Base-by-base conservation (phyloP, 2,797 vertebrate genomes). In the Sebastes taczanowskii region DNA sequence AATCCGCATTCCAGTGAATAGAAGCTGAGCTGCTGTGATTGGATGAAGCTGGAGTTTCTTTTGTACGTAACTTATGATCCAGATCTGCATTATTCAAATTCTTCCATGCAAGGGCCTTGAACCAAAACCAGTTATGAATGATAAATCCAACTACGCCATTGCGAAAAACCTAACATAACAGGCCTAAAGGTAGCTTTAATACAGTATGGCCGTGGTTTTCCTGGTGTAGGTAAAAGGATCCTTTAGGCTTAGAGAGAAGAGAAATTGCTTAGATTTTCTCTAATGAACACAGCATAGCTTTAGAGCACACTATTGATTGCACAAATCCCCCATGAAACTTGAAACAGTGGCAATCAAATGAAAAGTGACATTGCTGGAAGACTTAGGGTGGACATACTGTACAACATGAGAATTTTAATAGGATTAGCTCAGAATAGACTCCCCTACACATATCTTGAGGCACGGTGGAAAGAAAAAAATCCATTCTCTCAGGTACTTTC, bases 401-500 rank as follows among this genome's bases (percentile, higher is more conserved):
- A 85, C 74, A 86, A 87, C 77, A 79, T 74, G 67, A 77, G 80
- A 80, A 88, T 89, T 70, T 86, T 80, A 91, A 90, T 84, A 73
- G 84, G 78, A 89, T 90, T 84, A 83, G 73, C 63, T 77, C 55
- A 67, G 61, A 84, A 72, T 49, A 76, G 71, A 74, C 66, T 83
- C 29, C 75, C 63, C 58, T 69, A 60, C 79, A 86, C 30, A 66
- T 73, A 75, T 82, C 69, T 35, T 9, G 18, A 81, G 82, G 70
- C 60, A 62, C 6, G 9, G 18, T 55, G 68, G 77, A 42, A 83
- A 35, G 74, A 84, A 59, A 23, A 35, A 23, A 16, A 35, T 13
- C 46, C 16, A 71, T 71, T 88, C 74, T 70, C 53, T 38, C 55
- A 64, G 63, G 56, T 76, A 62, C 56, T 63, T 74, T 78, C 46